Evolutionary conservation across 2,888 invertebrate genomes (phyloP).

Genomic region (Prenolepis imparis): DNA sequence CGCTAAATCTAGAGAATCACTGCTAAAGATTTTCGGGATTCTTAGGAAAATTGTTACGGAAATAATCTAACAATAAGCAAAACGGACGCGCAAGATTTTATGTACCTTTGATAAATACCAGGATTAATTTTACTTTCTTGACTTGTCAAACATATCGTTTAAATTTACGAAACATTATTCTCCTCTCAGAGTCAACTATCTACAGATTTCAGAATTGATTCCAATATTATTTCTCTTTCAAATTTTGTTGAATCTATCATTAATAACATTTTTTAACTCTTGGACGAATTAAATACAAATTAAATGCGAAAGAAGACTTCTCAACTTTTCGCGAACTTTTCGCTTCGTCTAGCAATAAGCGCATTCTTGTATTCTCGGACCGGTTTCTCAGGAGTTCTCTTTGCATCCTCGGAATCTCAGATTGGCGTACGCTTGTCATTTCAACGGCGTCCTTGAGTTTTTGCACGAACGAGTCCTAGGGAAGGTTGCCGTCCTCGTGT

Average conservation of each 20-base stretch:
- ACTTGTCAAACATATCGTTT: neutral
- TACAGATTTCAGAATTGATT: neutral
- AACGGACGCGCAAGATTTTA: neutral
- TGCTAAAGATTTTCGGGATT: neutral
- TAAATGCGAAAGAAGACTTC: too few species aligned
- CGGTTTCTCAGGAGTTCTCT: neutral
- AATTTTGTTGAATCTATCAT: neutral
- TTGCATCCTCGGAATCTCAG: neutral
- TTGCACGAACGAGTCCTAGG: conserved; percentile 16
- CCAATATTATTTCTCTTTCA: neutral
- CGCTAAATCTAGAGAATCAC: neutral
- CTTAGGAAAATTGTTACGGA: neutral
- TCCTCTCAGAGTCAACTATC: neutral
- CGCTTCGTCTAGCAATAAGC: neutral
- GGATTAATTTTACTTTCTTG: too few species aligned
- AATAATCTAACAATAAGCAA: neutral
- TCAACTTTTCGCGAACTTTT: neutral
- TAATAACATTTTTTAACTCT: neutral
- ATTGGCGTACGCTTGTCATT: conserved; percentile 29
- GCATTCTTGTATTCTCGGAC: neutral
- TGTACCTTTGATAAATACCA: neutral
- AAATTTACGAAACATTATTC: neutral
- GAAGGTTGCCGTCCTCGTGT: conserved; percentile 33
- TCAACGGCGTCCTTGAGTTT: conserved; percentile 28
- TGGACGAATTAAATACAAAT: neutral